Base-by-base conservation (phyloP, 2,797 vertebrate genomes). In the Scyliorhinus canicula region DNA sequence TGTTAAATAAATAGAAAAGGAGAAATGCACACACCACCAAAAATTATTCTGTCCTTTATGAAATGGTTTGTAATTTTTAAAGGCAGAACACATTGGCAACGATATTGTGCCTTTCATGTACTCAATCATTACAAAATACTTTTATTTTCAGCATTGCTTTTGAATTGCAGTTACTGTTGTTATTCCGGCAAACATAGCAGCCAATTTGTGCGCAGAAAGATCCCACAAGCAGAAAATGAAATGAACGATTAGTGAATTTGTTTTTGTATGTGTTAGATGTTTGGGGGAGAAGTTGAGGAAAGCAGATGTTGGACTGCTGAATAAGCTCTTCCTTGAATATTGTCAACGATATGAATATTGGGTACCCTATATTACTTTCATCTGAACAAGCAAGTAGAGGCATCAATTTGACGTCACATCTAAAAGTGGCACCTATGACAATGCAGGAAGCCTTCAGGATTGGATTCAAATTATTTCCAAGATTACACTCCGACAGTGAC, bases 1-100 rank as follows among this genome's bases (percentile, higher is more conserved):
- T 65, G n/a, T 91, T 65, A 91, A 91, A 50, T 65, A 91, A 91
- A 65, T n/a, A 91, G 57, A 91, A 63, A 91, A 65, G 65, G 88
- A 44, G n/a, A 91, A 65, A 40, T 26, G 7, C 19, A 40, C 60
- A 63, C n/a, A 91, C 57, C 60, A 91, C 44, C n/a, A 91, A 65
- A 88, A 91, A 65, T 26, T 7, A 57, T 44, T 63, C 57, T 91
- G 88, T 44, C 60, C 60, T 65, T 65, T 91, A 63, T 44, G 60
- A 63, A n/a, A 65, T 63, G n/a, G 21, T 91, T 91, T 57, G 44
- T 91, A 65, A 65, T 12, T 91, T 44, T 63, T 63, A 65, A 91
- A 91, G 19, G 1, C 24, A n/a, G 55, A 90, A 63, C 57, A 21
- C 26, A 40, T 24, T 82, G 9, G 88, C 19, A 65, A 63, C 44